phyloP scores from a whole-genome alignment of 2,113 vertebrate species.

The Phylloscopus whistleri region DNA sequence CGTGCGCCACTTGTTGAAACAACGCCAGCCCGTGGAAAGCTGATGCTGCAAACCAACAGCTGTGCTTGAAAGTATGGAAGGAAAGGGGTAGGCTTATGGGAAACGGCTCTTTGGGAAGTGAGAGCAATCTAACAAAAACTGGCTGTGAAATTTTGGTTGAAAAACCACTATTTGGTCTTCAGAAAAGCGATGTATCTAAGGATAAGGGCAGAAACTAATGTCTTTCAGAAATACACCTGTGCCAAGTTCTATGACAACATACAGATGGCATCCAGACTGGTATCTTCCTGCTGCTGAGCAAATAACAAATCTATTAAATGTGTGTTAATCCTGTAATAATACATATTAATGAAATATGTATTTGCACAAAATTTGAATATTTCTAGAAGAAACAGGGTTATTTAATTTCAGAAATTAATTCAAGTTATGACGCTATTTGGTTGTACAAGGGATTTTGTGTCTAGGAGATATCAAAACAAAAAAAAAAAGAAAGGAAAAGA shows the following conservation, averaged over 20 bases:
- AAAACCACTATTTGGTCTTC: neutral
- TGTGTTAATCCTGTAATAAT: neutral
- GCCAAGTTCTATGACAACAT: neutral
- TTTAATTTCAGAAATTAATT: neutral
- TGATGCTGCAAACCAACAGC: neutral
- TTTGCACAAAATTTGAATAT: neutral
- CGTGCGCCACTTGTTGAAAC: accelerated
- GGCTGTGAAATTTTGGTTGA: neutral
- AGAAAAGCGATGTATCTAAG: neutral
- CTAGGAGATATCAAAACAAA: neutral
- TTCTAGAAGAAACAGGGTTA: neutral
- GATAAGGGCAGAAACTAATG: neutral
- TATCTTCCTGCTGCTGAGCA: neutral
- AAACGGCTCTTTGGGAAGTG: neutral
- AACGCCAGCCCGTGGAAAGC: neutral
- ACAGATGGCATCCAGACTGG: neutral
- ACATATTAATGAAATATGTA: neutral
- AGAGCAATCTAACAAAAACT: neutral
- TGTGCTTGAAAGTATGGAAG: neutral
- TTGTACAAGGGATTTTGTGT: neutral
- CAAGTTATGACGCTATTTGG: neutral
- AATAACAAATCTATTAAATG: neutral
- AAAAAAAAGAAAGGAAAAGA: neutral
- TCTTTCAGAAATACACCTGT: neutral
- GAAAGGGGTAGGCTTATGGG: neutral